These are phyloP conservation scores for Drosophila lutescens DNA, from an alignment of 2,888 invertebrate species.

Conservation along the genomic window DNA sequence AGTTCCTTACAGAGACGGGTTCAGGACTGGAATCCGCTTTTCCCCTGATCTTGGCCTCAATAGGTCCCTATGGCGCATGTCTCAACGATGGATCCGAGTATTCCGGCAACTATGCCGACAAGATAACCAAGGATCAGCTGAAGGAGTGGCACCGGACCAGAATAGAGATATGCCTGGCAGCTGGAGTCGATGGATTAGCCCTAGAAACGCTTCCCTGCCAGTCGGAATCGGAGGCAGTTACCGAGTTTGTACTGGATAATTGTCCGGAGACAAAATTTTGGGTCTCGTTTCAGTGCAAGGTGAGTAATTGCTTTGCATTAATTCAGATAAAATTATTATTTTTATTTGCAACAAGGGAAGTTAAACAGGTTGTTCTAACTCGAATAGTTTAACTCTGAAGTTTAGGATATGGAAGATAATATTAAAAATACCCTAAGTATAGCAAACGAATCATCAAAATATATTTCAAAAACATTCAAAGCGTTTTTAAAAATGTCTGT, in stretches of 20 bases:
- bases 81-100: slow-evolving; percentile 96
- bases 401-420: no score
- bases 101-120: slow-evolving; percentile 90
- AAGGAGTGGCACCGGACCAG: slow-evolving; percentile 93
- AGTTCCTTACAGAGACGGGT: slow-evolving; percentile 85
- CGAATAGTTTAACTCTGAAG: no score
- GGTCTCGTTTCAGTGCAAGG: slow-evolving; percentile 91
- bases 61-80: slow-evolving; percentile 96
- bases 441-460: no score
- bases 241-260: slow-evolving; percentile 87
- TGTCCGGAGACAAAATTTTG: slow-evolving; percentile 89
- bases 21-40: slow-evolving; percentile 26
- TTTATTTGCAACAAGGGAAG: no score
- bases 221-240: slow-evolving; percentile 92
- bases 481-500: no score
- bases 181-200: slow-evolving; percentile 92
- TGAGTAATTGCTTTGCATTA: no score
- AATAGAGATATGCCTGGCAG: slow-evolving; percentile 89
- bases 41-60: slow-evolving; percentile 90
- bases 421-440: no score
- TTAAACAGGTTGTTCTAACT: no score
- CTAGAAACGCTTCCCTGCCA: slow-evolving; percentile 95
- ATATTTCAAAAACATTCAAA: no score
- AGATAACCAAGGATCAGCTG: slow-evolving; percentile 87
- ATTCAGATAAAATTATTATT: no score